Evolutionary conservation across 2,113 vertebrate species (phyloP), one percentile per base, ranked within the genome.

Genomic region (human): DNA sequence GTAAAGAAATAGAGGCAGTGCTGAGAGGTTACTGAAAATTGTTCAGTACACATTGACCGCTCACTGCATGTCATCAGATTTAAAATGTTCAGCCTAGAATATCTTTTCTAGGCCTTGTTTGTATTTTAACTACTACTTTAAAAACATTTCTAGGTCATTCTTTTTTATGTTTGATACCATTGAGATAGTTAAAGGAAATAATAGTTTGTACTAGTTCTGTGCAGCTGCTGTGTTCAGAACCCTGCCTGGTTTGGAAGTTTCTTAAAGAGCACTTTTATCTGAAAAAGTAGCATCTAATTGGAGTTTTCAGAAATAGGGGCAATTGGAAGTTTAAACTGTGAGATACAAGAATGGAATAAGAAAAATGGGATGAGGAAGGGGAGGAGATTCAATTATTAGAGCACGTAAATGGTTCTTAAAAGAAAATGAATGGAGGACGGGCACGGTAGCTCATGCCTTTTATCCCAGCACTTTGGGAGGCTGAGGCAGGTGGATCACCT

Each of bases 41-140:
- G 48, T 72, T 59, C 14, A 43, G 7, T 72, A 27, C 5, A 3
- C 27, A 0, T n/a, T 0, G 8, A 13, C 43, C 16, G 25, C 27
- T 90, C 35, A 20, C 23, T 52, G 0, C 43, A 30, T n/a, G 45
- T 87, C 57, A 43, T 12, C 38, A 59, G 52, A 18, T 61, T 45
- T 66, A 86, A 72, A 84, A 48, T 48, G 75, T 61, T 82, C 57
- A 82, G 25, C 76, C 59, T n/a, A 35, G 89, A 84, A 55, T 90
- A 32, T 75, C 52, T 92, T 72, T 68, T 68, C 4, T 92, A 68
- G 68, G 32, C 12, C 50, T 93, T 35, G 22, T 87, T 79, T 90
- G 43, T 87, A 68, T 82, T 96, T 91, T 90, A 75, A 50, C 52
- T 87, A 27, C 38, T 72, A 22, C 76, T 84, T 97, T 35, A 66